A percentile compares a stretch with the other conserved stretches of the same genome.
Evolutionary conservation across 2,797 vertebrate species (phyloP).

Genomic region (Cyclura pinguis): DNA sequence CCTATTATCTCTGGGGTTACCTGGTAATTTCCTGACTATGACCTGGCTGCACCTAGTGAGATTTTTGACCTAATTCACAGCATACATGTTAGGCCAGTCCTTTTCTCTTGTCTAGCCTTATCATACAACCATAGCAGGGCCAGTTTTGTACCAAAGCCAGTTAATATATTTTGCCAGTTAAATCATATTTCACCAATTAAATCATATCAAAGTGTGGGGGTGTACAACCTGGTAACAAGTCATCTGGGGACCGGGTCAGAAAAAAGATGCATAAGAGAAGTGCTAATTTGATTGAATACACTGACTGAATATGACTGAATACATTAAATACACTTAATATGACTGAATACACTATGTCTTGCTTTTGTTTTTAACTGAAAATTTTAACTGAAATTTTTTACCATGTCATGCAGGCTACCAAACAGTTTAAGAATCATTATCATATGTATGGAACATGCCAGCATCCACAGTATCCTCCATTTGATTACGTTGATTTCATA

Average conservation of each 20-base stretch:
- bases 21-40: no score
- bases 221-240: no score
- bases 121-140: no score
- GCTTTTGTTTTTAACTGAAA: neutral
- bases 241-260: neutral
- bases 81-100: no score
- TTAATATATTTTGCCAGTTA: no score
- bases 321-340: neutral
- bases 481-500: neutral
- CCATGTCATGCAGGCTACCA: neutral
- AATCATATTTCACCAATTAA: no score
- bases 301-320: neutral
- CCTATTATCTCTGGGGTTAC: no score
- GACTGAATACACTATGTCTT: neutral
- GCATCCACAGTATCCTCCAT: neutral
- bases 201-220: no score
- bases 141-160: no score
- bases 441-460: neutral
- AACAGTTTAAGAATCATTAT: neutral
- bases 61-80: no score
- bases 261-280: neutral
- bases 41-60: no score
- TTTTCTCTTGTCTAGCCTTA: no score
- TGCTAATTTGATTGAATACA: neutral
- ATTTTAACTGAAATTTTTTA: neutral